Evolutionary conservation across 2,888 invertebrate genomes (phyloP).

Genomic region (Heliconius aoede): DNA sequence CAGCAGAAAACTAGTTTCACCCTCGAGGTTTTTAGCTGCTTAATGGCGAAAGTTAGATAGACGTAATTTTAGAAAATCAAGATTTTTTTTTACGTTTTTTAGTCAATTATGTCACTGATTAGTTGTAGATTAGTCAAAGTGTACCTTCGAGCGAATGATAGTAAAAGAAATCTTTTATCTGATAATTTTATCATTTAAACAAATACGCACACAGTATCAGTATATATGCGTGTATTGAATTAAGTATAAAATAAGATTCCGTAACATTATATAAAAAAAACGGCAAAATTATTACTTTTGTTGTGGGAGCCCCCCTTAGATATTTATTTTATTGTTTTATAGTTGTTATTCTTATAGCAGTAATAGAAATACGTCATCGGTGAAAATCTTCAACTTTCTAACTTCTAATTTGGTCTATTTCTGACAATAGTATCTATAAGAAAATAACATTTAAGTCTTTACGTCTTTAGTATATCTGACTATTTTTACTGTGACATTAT

Average conservation of each 20-base stretch:
- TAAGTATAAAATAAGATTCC: not conserved
- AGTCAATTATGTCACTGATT: not conserved
- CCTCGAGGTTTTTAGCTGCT: constrained; percentile 14
- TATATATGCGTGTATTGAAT: not conserved
- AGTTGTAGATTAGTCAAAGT: not conserved
- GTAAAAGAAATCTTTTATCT: not conserved
- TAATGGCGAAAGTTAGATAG: constrained; percentile 15
- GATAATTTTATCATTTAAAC: not conserved
- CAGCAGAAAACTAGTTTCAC: constrained; percentile 8
- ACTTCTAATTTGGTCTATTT: no score
- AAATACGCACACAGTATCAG: not conserved
- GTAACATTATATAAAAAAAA: no score
- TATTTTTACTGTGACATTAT: no score
- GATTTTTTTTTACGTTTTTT: constrained; percentile 1
- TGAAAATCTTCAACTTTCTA: no score
- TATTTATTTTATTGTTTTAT: no score
- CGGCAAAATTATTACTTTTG: no score
- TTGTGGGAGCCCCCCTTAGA: no score
- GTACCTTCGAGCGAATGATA: not conserved
- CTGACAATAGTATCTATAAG: no score
- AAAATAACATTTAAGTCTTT: no score
- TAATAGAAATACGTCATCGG: no score
- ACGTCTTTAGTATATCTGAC: no score
- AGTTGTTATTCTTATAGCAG: no score
- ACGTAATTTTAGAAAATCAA: not conserved